phyloP scores from a whole-genome alignment of 1,140 invertebrate species.

The Chymomyza costata region DNA sequence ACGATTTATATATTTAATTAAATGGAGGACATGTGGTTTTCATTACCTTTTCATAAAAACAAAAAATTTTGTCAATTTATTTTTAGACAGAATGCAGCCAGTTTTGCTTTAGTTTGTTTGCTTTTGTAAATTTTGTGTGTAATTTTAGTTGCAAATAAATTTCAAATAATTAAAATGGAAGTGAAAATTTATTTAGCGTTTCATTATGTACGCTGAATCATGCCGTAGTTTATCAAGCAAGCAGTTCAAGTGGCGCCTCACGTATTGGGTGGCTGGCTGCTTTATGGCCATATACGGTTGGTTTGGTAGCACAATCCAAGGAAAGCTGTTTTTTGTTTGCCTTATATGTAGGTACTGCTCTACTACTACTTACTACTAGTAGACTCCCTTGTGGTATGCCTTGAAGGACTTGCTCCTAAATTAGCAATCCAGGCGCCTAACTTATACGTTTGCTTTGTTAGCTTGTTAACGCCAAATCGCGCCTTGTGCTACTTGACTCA shows the following conservation, averaged over 20 bases:
- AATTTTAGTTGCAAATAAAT: slow-evolving; percentile 68
- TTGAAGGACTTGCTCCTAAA: slow-evolving; percentile 35
- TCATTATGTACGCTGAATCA: slow-evolving; percentile 60
- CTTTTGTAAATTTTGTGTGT: slow-evolving; percentile 41
- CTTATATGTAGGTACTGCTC: slow-evolving; percentile 33
- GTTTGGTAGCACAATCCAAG: slow-evolving; percentile 16
- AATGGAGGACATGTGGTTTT: slow-evolving; percentile 65
- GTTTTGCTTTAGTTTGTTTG: slow-evolving; percentile 27
- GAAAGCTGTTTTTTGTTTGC: too few species aligned
- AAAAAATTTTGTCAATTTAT: slow-evolving; percentile 58
- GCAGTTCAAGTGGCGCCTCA: slow-evolving; percentile 64
- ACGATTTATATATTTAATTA: slow-evolving; percentile 10
- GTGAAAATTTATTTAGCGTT: slow-evolving; percentile 70
- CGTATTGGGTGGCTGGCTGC: slow-evolving; percentile 23
- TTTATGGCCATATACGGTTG: slow-evolving; percentile 34
- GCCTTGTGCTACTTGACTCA: slow-evolving; percentile 47
- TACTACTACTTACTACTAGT: not conserved
- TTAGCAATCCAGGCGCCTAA: too few species aligned
- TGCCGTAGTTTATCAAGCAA: slow-evolving; percentile 1
- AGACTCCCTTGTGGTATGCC: slow-evolving; percentile 48
- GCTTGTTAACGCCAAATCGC: slow-evolving; percentile 1
- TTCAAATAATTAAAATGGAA: slow-evolving; percentile 71
- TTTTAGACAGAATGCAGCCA: slow-evolving; percentile 42
- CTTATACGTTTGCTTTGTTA: too few species aligned
- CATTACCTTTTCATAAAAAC: slow-evolving; percentile 66